Percentiles rank a stretch among this genome's conserved stretches.
These are phyloP conservation scores for Cheirogaleus medius DNA, from an alignment of 2,113 vertebrate species.

Conservation along the genomic window DNA sequence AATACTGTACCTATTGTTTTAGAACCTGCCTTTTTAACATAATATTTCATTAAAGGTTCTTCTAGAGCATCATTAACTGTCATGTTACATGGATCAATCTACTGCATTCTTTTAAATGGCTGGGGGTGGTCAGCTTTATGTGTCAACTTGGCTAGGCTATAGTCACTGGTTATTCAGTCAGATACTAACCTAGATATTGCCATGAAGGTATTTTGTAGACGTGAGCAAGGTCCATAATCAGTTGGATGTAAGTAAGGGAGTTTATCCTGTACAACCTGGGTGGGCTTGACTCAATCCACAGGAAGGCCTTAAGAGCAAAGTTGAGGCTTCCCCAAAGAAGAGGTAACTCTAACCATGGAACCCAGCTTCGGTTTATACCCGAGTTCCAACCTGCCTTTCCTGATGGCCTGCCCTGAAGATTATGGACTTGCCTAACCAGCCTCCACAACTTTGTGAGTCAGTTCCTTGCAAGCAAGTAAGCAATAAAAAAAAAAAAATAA, in stretches of 20 bases:
- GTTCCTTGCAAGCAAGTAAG: neutral
- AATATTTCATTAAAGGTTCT: slow-evolving; percentile 12
- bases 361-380: neutral
- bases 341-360: neutral
- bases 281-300: neutral
- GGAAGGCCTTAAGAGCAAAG: neutral
- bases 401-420: neutral
- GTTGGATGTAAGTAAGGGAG: neutral
- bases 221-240: neutral
- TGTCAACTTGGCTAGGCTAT: neutral
- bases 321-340: neutral
- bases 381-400: neutral
- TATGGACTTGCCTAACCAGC: neutral
- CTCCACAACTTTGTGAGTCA: neutral
- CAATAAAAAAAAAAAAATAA: neutral
- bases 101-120: neutral
- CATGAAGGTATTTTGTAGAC: neutral
- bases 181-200: neutral
- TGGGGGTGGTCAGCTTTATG: neutral
- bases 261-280: neutral
- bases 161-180: neutral
- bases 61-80: neutral
- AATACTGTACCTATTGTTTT: neutral
- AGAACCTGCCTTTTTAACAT: neutral
- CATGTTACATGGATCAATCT: neutral